Evolutionary conservation across 2,888 invertebrate species (phyloP), one percentile per base, ranked within the genome.

Genomic region (Cheilosia pagana): DNA sequence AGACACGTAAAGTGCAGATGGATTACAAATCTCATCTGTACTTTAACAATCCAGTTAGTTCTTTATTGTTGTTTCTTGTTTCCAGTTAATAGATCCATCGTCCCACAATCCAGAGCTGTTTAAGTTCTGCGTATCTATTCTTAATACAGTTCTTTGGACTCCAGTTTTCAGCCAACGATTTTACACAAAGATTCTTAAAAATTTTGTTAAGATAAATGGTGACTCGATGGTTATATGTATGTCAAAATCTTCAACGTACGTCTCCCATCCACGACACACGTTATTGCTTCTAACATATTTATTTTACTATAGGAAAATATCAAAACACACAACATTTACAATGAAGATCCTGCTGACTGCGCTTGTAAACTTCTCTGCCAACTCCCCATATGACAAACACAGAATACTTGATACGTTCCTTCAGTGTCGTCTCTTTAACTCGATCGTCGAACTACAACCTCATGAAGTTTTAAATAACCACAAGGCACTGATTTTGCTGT

Each of bases 291-390:
- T 12, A n/a, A 3, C 16, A 28, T 16, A 0, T 19, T 31, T 41
- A 8, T 10, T 5, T 31, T 0, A 1, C 45, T 45, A 25, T 7
- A 82, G 82, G 25, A 72, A 63, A 72, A 67, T 67, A 43, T 19
- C 31, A 10, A 45, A 65, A 10, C 8, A 48, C 23, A 79, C 83
- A 0, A 45, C 45, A 39, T 79, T 53, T 25, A 45, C 74, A 3
- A 60, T 70, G 68, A 83, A 83, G 48, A 74, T 83, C 8, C 75
- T 79, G 19, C 23, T 83, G 8, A 60, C 68, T 0, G 68, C 74
- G 4, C 7, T 83, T 0, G 6, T 53, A 0, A 6, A 8, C 0
- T 28, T 70, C n/a, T 63, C 83, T 0, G 16, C 14, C 3, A 35
- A 19, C 3, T 41, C 10, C 0, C 8, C 41, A 31, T 31, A n/a